Evolutionary conservation across 2,888 invertebrate species (phyloP).

Genomic region (Minunthozetes semirufus): DNA sequence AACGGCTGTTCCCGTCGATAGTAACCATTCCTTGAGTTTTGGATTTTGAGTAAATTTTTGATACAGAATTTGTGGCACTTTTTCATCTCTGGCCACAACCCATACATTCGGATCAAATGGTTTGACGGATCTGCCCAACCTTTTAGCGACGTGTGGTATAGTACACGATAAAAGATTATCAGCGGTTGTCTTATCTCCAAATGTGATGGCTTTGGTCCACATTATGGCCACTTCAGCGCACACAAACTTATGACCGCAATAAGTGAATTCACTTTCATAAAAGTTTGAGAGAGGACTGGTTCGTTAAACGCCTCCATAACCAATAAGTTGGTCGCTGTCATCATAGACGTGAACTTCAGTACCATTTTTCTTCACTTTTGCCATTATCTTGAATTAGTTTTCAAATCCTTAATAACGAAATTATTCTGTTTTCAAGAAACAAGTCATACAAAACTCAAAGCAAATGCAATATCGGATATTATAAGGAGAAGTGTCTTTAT

Average conservation of each 20-base stretch:
- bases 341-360: neutral
- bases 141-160: neutral
- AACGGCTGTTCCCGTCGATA: neutral
- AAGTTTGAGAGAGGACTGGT: neutral
- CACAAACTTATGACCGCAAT: neutral
- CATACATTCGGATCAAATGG: neutral
- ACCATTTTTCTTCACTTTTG: neutral
- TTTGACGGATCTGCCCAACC: neutral
- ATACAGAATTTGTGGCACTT: neutral
- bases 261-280: neutral
- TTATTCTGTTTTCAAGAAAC: no score
- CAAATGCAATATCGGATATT: no score
- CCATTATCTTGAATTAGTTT: no score
- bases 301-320: neutral
- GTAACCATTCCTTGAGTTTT: neutral
- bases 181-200: neutral
- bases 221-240: neutral
- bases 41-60: neutral
- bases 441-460: no score
- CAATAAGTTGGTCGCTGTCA: neutral
- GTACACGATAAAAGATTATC: neutral
- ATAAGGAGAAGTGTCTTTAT: no score
- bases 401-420: no score
- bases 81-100: neutral
- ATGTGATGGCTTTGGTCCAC: neutral